These are phyloP conservation scores for Calliopsis andreniformis DNA, from an alignment of 1,140 invertebrate species.

Conservation along the genomic window DNA sequence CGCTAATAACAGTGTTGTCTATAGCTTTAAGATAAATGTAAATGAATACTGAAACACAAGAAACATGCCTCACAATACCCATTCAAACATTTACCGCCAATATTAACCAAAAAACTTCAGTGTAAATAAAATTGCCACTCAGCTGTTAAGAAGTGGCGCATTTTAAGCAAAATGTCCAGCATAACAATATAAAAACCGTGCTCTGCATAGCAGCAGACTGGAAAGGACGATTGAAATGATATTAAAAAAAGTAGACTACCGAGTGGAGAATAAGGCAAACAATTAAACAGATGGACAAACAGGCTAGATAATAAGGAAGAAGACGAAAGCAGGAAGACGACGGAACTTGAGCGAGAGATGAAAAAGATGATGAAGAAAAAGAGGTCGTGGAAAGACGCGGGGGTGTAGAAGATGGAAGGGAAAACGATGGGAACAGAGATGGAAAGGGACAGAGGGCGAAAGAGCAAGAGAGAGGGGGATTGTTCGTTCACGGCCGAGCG, in stretches of 20 bases:
- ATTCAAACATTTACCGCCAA: too few relatives aligned
- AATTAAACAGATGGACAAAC: background rate
- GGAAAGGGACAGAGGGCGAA: too few relatives aligned
- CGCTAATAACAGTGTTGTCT: too few relatives aligned
- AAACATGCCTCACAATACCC: too few relatives aligned
- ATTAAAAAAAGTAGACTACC: background rate
- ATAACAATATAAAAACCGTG: background rate
- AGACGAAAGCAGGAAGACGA: background rate
- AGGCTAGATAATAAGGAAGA: background rate
- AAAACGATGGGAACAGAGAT: background rate
- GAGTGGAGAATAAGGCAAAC: background rate
- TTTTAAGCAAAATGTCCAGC: background rate
- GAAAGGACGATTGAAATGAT: background rate
- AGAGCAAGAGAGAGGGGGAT: constrained; percentile 19
- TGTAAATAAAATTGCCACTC: too few relatives aligned
- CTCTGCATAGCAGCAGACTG: background rate
- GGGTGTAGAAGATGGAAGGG: background rate
- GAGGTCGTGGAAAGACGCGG: constrained; percentile 1
- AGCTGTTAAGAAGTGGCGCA: too few relatives aligned
- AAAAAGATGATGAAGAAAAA: constrained; percentile 31
- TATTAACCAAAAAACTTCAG: too few relatives aligned
- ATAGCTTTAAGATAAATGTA: too few relatives aligned
- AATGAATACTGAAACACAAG: too few relatives aligned
- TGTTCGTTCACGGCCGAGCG: constrained; percentile 55
- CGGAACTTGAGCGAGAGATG: constrained; percentile 20